Evolutionary conservation across 1,140 invertebrate genomes (phyloP).

Genomic region (Procambarus clarkii): DNA sequence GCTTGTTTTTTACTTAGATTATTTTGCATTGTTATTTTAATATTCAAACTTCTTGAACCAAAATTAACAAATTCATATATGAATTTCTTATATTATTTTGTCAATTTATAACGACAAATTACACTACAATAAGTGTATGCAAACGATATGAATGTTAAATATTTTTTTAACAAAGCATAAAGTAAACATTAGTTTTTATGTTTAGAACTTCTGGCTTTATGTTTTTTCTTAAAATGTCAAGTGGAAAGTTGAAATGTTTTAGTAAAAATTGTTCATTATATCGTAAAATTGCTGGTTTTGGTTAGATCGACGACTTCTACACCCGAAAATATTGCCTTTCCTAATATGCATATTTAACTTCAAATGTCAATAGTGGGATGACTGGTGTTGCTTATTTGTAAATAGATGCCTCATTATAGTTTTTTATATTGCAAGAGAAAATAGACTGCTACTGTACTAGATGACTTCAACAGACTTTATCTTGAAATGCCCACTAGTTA

Average conservation of each 20-base stretch:
- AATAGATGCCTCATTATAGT: constrained; percentile 2
- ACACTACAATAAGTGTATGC: too few species aligned
- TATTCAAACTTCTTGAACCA: too few species aligned
- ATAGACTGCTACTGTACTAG: background rate
- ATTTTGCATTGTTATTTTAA: background rate
- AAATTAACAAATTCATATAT: too few species aligned
- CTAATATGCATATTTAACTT: constrained; percentile 29
- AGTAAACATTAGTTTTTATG: too few species aligned
- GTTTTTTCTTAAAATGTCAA: background rate
- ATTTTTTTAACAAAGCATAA: too few species aligned
- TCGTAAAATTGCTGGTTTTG: background rate
- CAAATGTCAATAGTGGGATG: constrained; percentile 19
- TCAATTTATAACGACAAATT: too few species aligned
- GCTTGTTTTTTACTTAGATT: background rate
- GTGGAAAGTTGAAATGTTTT: background rate
- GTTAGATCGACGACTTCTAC: background rate
- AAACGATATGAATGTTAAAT: too few species aligned
- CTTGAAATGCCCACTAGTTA: constrained; percentile 28
- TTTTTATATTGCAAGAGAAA: constrained; percentile 23
- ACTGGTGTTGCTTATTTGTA: constrained; percentile 23
- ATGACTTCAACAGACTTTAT: background rate
- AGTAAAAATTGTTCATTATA: background rate
- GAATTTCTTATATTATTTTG: too few species aligned
- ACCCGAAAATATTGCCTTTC: constrained; percentile 36
- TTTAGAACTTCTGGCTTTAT: too few species aligned